Conservation (phyloP, 2,113 vertebrate genomes). For the Spea bombifrons region DNA sequence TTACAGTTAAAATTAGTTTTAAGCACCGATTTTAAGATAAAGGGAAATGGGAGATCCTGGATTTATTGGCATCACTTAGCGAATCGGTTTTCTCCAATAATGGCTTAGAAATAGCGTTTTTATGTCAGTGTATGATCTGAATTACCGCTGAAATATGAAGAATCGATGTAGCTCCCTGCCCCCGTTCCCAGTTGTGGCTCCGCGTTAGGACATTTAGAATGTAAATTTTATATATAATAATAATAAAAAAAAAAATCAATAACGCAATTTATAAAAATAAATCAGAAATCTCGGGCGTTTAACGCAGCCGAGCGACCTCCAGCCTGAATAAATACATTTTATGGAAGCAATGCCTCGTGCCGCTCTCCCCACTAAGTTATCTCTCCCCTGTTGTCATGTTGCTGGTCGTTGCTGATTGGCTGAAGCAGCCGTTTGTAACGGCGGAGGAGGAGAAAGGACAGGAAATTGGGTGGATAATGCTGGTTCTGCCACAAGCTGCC, state of each 20-base stretch:
- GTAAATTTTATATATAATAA: constrained; percentile 2
- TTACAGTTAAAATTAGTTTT: constrained; percentile 29
- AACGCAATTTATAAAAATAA: neutral
- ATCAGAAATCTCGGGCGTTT: no score
- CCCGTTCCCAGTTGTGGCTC: neutral
- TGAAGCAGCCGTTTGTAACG: no score
- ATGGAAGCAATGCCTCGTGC: no score
- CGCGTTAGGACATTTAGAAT: neutral
- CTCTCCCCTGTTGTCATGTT: no score
- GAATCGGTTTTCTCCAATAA: constrained; percentile 36
- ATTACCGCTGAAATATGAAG: constrained; percentile 27
- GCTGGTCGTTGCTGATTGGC: no score
- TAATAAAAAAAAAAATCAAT: constrained; percentile 34
- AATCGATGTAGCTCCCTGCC: constrained; percentile 30
- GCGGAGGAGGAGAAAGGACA: no score
- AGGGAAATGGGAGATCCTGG: constrained; percentile 3
- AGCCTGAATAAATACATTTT: no score
- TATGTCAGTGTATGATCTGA: constrained; percentile 38
- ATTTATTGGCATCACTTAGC: constrained; percentile 44
- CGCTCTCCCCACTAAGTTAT: no score
- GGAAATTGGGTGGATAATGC: no score
- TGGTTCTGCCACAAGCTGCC: no score
- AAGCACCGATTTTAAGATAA: constrained; percentile 3
- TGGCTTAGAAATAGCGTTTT: constrained; percentile 46
- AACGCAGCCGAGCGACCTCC: no score